Evolutionary conservation across 2,888 invertebrate species (phyloP), one percentile per base, ranked within the genome.

Genomic region (Chironomus riparius): DNA sequence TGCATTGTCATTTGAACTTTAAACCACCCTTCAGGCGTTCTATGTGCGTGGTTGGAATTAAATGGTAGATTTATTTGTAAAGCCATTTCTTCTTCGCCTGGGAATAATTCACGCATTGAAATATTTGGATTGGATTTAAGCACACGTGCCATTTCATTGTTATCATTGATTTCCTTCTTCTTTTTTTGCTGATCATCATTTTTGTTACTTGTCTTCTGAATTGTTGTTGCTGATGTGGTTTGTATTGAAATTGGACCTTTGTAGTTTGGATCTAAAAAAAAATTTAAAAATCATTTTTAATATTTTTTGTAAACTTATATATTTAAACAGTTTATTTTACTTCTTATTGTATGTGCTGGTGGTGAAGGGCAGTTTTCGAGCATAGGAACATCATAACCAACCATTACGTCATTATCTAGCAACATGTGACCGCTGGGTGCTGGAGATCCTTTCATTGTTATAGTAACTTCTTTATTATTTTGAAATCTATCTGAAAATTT

Each of bases 11-110:
- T 88, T 78, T 88, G 88, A 78, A 92, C 92, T 77, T 92, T 91
- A 79, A 93, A 93, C 93, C 94, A 94, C 0, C 93, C 93, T 80
- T 92, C 92, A 0, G 92, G 92, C 0, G 92, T 93, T 0, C 91
- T 87, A 47, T 81, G 82, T 24, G 83, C 81, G 72, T 79, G 78
- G 77, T 81, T 82, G 48, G 80, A 78, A 56, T 87, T 87, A 78
- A 93, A 94, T 70, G 93, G 92, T 70, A 93, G 87, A 80, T 89
- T 89, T 28, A 91, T 92, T 56, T 89, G 89, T 15, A 94, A 83
- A 75, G 91, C 91, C 86, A 94, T 87, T 80, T 93, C 92, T 80
- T 93, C 93, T 79, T 93, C 93, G 0, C 93, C 93, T 0, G 92
- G 93, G 83, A 93, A 92, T 13, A 93, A 82, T 79, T 92, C 92